Conservation (phyloP, 2,888 invertebrate genomes). For the Volucella inanis region DNA sequence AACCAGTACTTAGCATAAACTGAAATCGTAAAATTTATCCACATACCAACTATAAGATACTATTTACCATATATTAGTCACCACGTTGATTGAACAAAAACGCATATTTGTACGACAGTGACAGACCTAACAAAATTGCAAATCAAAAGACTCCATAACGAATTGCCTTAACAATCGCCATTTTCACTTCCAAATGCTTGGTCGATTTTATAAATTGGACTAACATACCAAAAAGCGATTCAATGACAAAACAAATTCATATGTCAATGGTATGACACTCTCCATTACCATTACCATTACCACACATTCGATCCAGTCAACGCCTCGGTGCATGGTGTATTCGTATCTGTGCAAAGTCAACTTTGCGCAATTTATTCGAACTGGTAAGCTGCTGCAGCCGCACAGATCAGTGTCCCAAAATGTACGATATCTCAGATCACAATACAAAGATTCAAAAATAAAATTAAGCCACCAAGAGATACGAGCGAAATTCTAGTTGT, state of each 20-base stretch:
- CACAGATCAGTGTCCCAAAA: neutral
- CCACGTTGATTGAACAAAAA: too few species aligned
- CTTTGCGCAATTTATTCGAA: slow-evolving; percentile 31
- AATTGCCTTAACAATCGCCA: slow-evolving; percentile 24
- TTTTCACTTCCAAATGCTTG: slow-evolving; percentile 32
- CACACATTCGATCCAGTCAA: slow-evolving; percentile 29
- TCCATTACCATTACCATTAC: slow-evolving; percentile 7
- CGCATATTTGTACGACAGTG: neutral
- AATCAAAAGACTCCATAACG: slow-evolving; percentile 30
- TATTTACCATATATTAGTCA: too few species aligned
- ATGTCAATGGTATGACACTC: slow-evolving; percentile 39
- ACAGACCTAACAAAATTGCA: slow-evolving; percentile 6
- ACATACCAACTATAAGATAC: too few species aligned
- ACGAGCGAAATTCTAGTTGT: neutral
- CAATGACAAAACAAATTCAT: slow-evolving; percentile 55
- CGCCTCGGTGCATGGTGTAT: neutral
- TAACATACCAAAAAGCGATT: slow-evolving; percentile 40
- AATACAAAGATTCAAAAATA: slow-evolving; percentile 19
- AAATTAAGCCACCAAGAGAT: neutral
- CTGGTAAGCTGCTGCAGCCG: neutral
- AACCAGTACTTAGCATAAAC: too few species aligned
- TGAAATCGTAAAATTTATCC: too few species aligned
- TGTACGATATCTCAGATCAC: slow-evolving; percentile 23
- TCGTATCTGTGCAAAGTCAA: slow-evolving; percentile 14
- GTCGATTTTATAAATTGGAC: slow-evolving; percentile 31